phyloP scores from a whole-genome alignment of 2,888 invertebrate species.

The Sepiola atlantica region DNA sequence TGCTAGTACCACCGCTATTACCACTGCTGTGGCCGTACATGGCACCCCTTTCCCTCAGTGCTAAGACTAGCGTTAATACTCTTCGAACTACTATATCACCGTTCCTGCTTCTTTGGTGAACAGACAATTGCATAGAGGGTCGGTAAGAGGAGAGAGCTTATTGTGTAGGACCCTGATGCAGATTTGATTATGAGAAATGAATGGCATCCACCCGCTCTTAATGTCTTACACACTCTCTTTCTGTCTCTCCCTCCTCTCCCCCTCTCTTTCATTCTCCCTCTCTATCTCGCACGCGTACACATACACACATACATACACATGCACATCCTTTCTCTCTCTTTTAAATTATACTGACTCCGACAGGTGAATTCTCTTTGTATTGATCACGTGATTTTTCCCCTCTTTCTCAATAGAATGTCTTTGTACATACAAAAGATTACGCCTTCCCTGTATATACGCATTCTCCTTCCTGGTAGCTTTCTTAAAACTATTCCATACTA shows the following conservation, averaged over 20 bases:
- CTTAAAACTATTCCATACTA: neutral
- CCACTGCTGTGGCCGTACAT: neutral
- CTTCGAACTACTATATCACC: neutral
- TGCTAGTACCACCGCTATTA: neutral
- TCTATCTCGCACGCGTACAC: neutral
- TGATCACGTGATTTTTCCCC: neutral
- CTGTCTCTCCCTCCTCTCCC: neutral
- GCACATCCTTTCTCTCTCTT: neutral
- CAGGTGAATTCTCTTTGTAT: neutral
- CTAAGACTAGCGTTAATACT: no score
- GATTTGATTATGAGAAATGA: neutral
- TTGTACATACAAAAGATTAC: neutral
- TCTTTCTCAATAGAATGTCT: neutral
- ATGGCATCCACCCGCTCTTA: neutral
- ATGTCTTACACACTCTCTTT: neutral
- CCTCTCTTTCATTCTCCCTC: neutral
- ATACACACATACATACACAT: no score
- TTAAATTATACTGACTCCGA: neutral
- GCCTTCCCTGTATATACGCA: neutral
- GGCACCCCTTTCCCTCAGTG: no score
- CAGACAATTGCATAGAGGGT: neutral
- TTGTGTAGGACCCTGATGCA: neutral
- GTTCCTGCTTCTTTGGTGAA: neutral
- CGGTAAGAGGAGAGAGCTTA: neutral
- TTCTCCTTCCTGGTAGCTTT: neutral